A percentile compares a stretch with the other conserved stretches of the same genome.
Evolutionary conservation across 2,888 invertebrate species (phyloP).

Genomic region (Mesoligia furuncula): DNA sequence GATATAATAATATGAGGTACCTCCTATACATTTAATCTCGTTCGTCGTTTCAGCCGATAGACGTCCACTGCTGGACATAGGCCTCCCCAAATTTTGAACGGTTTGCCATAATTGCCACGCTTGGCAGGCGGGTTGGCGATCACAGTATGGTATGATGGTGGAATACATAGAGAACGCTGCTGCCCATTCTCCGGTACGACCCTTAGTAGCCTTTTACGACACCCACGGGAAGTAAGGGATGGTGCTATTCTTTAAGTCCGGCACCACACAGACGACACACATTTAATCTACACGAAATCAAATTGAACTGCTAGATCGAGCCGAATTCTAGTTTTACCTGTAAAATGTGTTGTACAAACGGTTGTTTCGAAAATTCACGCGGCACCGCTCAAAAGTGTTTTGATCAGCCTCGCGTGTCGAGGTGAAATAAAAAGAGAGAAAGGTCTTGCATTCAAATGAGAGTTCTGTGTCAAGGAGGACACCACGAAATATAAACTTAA

Average conservation of each 20-base stretch:
- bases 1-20: background rate
- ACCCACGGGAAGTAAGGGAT: no score
- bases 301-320: constrained; percentile 25
- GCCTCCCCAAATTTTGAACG: no score
- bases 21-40: constrained; percentile 10
- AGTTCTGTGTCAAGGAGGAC: constrained; percentile 66
- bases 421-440: constrained; percentile 73
- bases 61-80: no score
- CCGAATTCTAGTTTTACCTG: constrained; percentile 49
- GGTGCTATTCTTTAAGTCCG: no score
- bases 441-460: constrained; percentile 78
- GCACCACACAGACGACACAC: no score
- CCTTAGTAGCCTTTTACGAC: no score
- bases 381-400: constrained; percentile 74
- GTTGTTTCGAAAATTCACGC: constrained; percentile 67
- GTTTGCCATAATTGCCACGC: no score
- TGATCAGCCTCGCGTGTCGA: constrained; percentile 78
- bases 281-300: constrained; percentile 24
- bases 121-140: no score
- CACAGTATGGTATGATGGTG: no score
- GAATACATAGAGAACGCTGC: no score
- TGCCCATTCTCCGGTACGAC: no score
- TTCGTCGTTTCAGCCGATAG: no score
- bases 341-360: constrained; percentile 61
- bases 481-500: constrained; percentile 70